These are phyloP conservation scores for Parnassius orleans DNA, from an alignment of 2,888 invertebrate species.

Conservation along the genomic window DNA sequence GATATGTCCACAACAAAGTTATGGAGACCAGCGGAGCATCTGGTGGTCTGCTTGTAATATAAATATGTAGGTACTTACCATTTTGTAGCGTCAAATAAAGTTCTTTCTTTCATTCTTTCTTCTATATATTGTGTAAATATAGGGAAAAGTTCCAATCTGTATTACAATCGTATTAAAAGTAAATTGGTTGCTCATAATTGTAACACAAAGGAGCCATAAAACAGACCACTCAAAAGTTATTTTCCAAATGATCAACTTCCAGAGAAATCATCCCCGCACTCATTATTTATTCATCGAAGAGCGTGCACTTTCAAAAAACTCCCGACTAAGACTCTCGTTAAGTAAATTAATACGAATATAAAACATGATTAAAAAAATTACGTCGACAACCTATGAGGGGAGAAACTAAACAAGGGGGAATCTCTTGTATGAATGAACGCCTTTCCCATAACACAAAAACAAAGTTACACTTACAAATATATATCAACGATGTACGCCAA, in stretches of 20 bases:
- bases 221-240: slow-evolving; percentile 40
- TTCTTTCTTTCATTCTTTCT: too few species aligned
- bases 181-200: slow-evolving; percentile 14
- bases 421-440: slow-evolving; percentile 66
- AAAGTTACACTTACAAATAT: slow-evolving; percentile 32
- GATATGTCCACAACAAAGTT: too few species aligned
- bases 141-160: too few species aligned
- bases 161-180: slow-evolving; percentile 2
- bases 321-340: slow-evolving; percentile 69
- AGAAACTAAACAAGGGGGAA: slow-evolving; percentile 51
- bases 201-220: slow-evolving; percentile 11
- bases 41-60: too few species aligned
- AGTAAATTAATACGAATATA: slow-evolving; percentile 79
- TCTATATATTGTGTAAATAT: too few species aligned
- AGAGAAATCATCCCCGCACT: slow-evolving; percentile 45
- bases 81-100: too few species aligned
- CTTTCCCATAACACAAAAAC: slow-evolving; percentile 52
- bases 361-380: slow-evolving; percentile 81
- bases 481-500: slow-evolving; percentile 16
- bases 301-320: slow-evolving; percentile 60
- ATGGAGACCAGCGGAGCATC: too few species aligned
- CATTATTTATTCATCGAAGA: slow-evolving; percentile 77
- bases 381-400: slow-evolving; percentile 59
- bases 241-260: slow-evolving; percentile 52
- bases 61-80: too few species aligned